A percentile compares a stretch with the other conserved stretches of the same genome.
phyloP scores from a whole-genome alignment of 2,113 vertebrate genomes.

The Sclerurus mexicanus region DNA sequence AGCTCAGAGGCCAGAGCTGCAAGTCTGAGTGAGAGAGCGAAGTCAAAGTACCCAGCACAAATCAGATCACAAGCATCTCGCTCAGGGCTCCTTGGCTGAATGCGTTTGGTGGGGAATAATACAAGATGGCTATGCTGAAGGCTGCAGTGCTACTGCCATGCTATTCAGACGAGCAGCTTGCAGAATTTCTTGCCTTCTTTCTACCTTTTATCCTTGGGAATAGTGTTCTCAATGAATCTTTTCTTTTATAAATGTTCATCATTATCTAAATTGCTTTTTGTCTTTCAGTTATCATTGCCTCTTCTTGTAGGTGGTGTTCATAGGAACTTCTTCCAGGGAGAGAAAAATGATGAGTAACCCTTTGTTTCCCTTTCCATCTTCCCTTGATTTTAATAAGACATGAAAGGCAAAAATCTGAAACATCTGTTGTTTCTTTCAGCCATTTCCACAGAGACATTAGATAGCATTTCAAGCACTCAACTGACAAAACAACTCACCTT shows the following conservation, averaged over 20 bases:
- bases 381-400: conserved; percentile 57
- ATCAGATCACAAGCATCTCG: not conserved
- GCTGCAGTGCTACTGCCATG: not conserved
- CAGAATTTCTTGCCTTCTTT: not conserved
- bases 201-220: not conserved
- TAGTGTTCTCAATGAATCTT: not conserved
- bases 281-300: not conserved
- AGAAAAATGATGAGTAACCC: conserved; percentile 38
- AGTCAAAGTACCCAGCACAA: not conserved
- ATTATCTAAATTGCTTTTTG: conserved; percentile 36
- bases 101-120: not conserved
- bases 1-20: not conserved
- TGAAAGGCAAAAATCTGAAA: conserved; percentile 55
- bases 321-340: not conserved
- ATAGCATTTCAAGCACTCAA: conserved; percentile 54
- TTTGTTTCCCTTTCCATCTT: not conserved
- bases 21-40: not conserved
- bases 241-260: conserved; percentile 15
- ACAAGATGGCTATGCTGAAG: not conserved
- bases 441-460: conserved; percentile 59
- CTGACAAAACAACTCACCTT: conserved; percentile 51
- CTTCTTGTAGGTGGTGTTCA: conserved; percentile 5
- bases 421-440: conserved; percentile 55
- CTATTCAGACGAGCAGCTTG: not conserved
- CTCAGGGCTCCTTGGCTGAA: not conserved